Evolutionary conservation across 2,888 invertebrate genomes (phyloP), one percentile per base, ranked within the genome.

Genomic region (Campoplex nolae): DNA sequence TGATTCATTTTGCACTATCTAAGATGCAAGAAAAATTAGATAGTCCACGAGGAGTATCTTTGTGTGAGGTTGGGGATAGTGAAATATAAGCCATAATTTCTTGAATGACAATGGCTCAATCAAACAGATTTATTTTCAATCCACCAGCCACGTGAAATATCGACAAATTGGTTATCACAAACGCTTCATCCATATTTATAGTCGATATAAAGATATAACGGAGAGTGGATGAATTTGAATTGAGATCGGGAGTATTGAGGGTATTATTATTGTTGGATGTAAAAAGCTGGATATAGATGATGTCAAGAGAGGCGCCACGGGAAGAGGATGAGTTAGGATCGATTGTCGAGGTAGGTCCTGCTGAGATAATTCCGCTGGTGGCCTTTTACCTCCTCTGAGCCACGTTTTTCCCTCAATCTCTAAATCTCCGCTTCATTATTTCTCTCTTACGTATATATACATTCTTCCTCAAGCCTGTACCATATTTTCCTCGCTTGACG

Each of bases 261-360:
- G 23, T 48, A 74, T 78, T 76, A 70, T 78, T 68, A 82, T 82
- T 74, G 74, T 23, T 51, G 74, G 13, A 82, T 78, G 85, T 56
- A 77, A 85, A 79, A 70, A 82, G 3, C 68, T 51, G 74, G 67
- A 85, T 78, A 68, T 81, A 78, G 74, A 82, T 42, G 58, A 58
- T 58, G 79, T 74, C 28, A 51, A 68, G 75, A n/a, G 54, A 83
- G 71, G 35, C 62, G 78, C 70, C 42, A 62, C 35, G 56, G 23
- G 70, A 28, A 56, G 56, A 76, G 73, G 51, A 9, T 42, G 42
- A 62, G 56, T 76, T 58, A 56, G 32, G 79, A 83, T 86, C 86
- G 86, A 86, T 86, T 86, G 48, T 83, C 80, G 86, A 71, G 86
- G 83, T 86, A 86, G 83, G 83, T 80, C 84, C 80, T 83, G 86